Conservation (phyloP, 2,797 vertebrate genomes). For the Lagorchestes hirsutus region DNA sequence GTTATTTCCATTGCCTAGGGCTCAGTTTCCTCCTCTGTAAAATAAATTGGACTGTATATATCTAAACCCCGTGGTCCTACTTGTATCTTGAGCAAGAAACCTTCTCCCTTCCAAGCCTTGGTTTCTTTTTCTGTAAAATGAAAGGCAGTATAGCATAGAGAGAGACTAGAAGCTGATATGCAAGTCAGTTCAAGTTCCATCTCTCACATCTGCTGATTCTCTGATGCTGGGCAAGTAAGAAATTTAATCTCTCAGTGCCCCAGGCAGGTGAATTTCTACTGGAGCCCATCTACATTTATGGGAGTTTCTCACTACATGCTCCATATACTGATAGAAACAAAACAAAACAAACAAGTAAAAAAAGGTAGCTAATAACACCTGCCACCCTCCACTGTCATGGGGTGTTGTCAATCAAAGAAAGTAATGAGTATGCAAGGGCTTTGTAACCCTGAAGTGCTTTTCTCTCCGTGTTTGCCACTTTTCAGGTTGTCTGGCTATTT, state of each 20-base stretch:
- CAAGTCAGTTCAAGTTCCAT: background rate
- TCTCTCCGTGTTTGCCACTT: background rate
- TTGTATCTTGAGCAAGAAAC: background rate
- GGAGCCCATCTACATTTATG: background rate
- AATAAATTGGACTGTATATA: background rate
- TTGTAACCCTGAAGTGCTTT: background rate
- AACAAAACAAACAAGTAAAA: background rate
- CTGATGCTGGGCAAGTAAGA: constrained; percentile 5
- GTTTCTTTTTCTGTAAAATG: background rate
- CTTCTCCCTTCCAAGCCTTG: background rate
- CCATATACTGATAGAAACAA: background rate
- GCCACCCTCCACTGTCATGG: background rate
- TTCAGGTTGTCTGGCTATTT: background rate
- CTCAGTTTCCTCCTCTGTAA: background rate
- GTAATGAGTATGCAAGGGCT: background rate
- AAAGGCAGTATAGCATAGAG: background rate
- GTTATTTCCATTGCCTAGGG: background rate
- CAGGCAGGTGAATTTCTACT: background rate
- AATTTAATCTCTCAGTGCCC: background rate
- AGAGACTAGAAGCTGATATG: background rate
- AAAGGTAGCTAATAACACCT: background rate
- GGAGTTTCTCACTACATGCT: background rate
- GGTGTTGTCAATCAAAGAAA: background rate
- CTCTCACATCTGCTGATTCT: background rate
- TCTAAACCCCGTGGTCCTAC: background rate